Evolutionary conservation across 1,140 invertebrate species (phyloP).

Genomic region (Scaptodrosophila lebanonensis): DNA sequence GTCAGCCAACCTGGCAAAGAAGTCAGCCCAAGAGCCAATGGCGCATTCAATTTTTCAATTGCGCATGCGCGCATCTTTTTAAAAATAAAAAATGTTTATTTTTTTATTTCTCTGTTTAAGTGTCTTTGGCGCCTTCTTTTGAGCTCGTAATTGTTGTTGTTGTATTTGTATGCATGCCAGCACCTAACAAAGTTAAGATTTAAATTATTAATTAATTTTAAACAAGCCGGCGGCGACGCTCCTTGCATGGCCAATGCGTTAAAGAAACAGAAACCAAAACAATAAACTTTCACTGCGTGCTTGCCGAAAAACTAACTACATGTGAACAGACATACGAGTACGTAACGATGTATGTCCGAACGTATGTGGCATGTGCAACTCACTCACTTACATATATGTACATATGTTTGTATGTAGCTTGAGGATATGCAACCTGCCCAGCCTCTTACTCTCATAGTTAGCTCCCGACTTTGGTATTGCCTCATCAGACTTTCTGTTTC

Average conservation of each 20-base stretch:
- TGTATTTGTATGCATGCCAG: slow-evolving; percentile 40
- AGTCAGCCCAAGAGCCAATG: slow-evolving; percentile 37
- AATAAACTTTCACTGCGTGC: slow-evolving; percentile 32
- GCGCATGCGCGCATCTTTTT: slow-evolving; percentile 37
- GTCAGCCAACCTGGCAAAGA: slow-evolving; percentile 15
- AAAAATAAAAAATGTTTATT: too few relatives aligned
- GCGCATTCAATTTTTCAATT: slow-evolving; percentile 60
- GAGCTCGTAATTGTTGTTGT: slow-evolving; percentile 8
- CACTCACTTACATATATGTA: too few relatives aligned
- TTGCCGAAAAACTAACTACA: slow-evolving; percentile 21
- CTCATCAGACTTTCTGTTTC: too few relatives aligned
- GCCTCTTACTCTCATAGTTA: too few relatives aligned
- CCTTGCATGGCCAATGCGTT: slow-evolving; percentile 20
- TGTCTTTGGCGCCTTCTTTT: neutral
- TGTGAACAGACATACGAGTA: slow-evolving; percentile 9
- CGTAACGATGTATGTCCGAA: neutral
- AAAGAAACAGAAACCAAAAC: neutral
- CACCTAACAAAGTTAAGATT: slow-evolving; percentile 34
- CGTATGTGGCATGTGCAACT: too few relatives aligned
- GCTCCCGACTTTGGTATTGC: too few relatives aligned
- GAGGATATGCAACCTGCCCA: neutral
- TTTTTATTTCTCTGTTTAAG: slow-evolving; percentile 20
- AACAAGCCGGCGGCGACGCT: slow-evolving; percentile 1
- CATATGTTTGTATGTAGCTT: too few relatives aligned
- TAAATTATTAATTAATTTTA: slow-evolving; percentile 48